Conservation (phyloP, 2,113 vertebrate genomes). For the Acinonyx jubatus region DNA sequence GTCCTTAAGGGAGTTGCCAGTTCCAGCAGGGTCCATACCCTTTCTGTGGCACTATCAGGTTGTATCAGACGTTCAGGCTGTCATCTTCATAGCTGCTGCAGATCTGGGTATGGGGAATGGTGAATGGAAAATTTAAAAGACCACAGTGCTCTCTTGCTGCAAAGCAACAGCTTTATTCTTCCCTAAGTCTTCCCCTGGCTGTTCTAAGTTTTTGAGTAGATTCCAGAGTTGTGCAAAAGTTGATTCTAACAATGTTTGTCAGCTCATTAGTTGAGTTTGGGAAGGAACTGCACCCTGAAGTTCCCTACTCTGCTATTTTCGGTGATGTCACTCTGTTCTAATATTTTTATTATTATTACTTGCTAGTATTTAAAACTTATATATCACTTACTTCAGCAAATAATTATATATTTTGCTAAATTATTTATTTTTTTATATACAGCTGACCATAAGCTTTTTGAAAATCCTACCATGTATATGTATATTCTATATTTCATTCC, state of each 20-base stretch:
- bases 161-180: neutral
- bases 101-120: neutral
- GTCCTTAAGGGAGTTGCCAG: neutral
- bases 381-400: neutral
- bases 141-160: neutral
- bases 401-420: neutral
- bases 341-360: neutral
- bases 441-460: neutral
- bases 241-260: neutral
- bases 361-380: neutral
- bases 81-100: neutral
- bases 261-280: neutral
- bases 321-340: neutral
- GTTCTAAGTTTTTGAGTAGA: neutral
- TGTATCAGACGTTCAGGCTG: neutral
- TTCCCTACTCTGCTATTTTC: neutral
- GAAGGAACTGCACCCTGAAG: neutral
- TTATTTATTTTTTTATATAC: neutral
- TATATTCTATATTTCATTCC: neutral
- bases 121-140: neutral
- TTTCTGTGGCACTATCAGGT: neutral
- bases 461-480: neutral
- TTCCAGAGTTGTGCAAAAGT: neutral
- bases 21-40: neutral
- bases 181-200: neutral